Evolutionary conservation across 2,888 invertebrate genomes (phyloP).

Genomic region (Endomychus coccineus): DNA sequence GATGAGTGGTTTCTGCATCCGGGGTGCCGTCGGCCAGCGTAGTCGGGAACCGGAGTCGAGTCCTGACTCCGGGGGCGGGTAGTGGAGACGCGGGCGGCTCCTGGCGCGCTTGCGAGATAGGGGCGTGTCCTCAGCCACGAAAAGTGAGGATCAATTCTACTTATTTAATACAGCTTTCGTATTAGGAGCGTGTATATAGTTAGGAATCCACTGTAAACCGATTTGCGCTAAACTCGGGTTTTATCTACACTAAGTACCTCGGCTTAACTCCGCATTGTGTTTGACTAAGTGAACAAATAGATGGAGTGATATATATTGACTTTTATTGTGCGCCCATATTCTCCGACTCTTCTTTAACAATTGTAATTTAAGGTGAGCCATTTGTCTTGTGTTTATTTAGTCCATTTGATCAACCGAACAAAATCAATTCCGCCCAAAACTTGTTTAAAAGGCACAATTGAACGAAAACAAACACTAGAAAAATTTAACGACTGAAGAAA

Average conservation of each 20-base stretch:
- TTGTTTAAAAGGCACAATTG: no score
- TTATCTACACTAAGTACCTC: conserved; percentile 46
- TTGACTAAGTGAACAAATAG: conserved; percentile 47
- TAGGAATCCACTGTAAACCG: conserved; percentile 47
- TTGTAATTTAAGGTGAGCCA: conserved; percentile 8
- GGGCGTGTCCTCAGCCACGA: conserved; percentile 43
- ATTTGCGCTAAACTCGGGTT: conserved; percentile 47
- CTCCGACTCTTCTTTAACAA: conserved; percentile 27
- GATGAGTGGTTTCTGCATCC: no score
- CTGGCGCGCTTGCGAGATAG: conserved; percentile 27
- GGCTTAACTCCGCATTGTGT: conserved; percentile 47
- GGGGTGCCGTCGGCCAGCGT: conserved; percentile 3
- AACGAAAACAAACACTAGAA: no score
- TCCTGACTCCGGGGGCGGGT: conserved; percentile 19
- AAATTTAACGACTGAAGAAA: no score
- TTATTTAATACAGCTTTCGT: conserved; percentile 48
- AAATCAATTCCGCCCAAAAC: no score
- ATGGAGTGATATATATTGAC: conserved; percentile 46
- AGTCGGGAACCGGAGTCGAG: conserved; percentile 6
- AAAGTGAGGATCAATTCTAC: conserved; percentile 48
- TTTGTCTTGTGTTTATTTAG: no score
- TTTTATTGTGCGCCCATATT: conserved; percentile 32
- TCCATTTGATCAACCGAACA: no score
- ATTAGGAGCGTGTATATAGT: conserved; percentile 48
- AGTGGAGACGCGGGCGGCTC: conserved; percentile 28